Base-by-base conservation (phyloP, 2,888 invertebrate species). In the Agrochola macilenta region DNA sequence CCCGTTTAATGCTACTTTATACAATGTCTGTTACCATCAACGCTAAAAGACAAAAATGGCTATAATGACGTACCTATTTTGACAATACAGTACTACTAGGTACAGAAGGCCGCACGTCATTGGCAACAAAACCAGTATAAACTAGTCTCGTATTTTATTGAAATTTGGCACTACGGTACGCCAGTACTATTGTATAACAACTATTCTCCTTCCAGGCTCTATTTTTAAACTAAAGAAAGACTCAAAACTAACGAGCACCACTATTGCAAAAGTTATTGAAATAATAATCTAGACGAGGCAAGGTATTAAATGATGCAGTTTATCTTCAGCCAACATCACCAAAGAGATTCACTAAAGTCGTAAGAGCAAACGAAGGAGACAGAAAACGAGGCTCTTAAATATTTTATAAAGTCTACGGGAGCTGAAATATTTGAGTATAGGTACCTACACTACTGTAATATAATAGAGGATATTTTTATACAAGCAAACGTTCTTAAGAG, bases 351-450 rank as follows among this genome's bases (percentile, higher is more conserved):
- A 57, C 76, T 84, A 82, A 89, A 86, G 81, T 84, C 76, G 84
- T 76, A 76, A 78, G 76, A 83, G 69, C 81, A 71, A 88, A 88
- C 81, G 83, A 90, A 90, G 89, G 82, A 77, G 72, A 83, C 83
- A 83, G 87, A 89, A 88, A 87, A 82, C 78, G 81, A 68, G 65
- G 54, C 74, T 87, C 86, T 85, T 90, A 88, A 89, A 91, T 90
- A 90, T 89, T 91, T 86, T 83, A 88, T 86, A 80, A 88, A 82
- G 81, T 84, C 82, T 78, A 70, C 57, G 74, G 75, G 74, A 82
- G 76, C 84, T 84, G 78, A 79, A 87, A 84, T 84, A 82, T 84
- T 87, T 80, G 77, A 87, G 86, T 30, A 30, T 20, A 52, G 7
- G 7, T 43, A 43, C 8, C 20, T 85, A 82, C n/a, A 78, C 79